Evolutionary conservation across 1,140 invertebrate species (phyloP).

Genomic region (Dreissena rostriformis): DNA sequence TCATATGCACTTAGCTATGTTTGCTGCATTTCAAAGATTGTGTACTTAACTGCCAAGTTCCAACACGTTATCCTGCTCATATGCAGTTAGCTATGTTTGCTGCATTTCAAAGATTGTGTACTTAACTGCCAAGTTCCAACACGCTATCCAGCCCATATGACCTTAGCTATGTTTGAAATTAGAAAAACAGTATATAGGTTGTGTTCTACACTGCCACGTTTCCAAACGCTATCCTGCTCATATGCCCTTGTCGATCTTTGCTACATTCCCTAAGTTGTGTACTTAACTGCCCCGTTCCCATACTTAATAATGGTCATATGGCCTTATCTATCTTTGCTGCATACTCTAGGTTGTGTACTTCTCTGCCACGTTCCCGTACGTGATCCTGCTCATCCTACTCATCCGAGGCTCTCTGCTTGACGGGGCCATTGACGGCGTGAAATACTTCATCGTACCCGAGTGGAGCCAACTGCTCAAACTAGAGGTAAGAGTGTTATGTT

Average conservation of each 20-base stretch:
- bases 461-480: conserved; percentile 71
- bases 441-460: conserved; percentile 83
- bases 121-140: too few relatives aligned
- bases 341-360: conserved; percentile 84
- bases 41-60: too few relatives aligned
- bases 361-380: conserved; percentile 92
- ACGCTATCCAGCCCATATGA: too few relatives aligned
- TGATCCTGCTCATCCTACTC: conserved; percentile 91
- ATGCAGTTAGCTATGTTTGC: too few relatives aligned
- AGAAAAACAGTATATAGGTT: too few relatives aligned
- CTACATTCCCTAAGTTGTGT: not conserved
- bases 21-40: too few relatives aligned
- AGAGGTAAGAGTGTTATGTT: conserved; percentile 55
- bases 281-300: not conserved
- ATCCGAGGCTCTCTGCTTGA: conserved; percentile 90
- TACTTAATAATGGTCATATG: not conserved
- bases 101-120: too few relatives aligned
- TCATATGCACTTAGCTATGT: too few relatives aligned
- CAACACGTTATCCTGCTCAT: too few relatives aligned
- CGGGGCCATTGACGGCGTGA: conserved; percentile 89
- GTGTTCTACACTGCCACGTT: too few relatives aligned
- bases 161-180: too few relatives aligned
- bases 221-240: not conserved
- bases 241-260: not conserved
- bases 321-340: not conserved